Base-by-base conservation (phyloP, 1,140 invertebrate genomes). In the Zaprionus inermis region DNA sequence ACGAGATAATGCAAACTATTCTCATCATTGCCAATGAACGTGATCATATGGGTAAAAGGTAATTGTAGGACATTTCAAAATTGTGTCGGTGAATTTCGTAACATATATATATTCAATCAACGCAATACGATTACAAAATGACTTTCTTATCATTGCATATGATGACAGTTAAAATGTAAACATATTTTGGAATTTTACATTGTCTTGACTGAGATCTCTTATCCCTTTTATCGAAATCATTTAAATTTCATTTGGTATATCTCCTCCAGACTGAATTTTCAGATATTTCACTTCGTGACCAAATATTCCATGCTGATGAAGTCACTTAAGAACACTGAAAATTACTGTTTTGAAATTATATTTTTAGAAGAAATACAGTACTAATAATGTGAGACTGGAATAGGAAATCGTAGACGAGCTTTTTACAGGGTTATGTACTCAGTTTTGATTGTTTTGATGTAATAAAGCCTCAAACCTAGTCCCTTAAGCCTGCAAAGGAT, bases 371-470 rank as follows among this genome's bases (percentile, higher is more conserved):
- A 28, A 28, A 28, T 3, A 66, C 63, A 72, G 7, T 68, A 57
- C 64, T 70, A 58, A 63, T 82, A 82, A 88, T 88, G 84, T 46
- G 64, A 54, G 60, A 68, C 20, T 11, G 36, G n/a, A 55, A 20
- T 59, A 36, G 7, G 7, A 52, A 30, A n/a, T 44, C 30, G 78
- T 92, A 91, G 46, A 77, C 76, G 36, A 92, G 79, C 95, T 98
- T 97, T 91, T 96, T 97, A 72, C 98, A n/a, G 94, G 34, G 99
- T 96, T 98, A 99, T 99, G 91, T 99, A 99, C 99, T 38, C 98
- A 98, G 82, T 99, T 94, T 78, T 94, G 95, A 93, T 96, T 99
- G 92, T 99, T n/a, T n/a, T n/a, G n/a, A 99, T 0, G 96, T 95
- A 92, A 38, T 34, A 71, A 74, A n/a, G 89, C 76, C 32, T 92